Evolutionary conservation across 1,140 invertebrate species (phyloP).

Genomic region (Temnothorax curvispinosus): DNA sequence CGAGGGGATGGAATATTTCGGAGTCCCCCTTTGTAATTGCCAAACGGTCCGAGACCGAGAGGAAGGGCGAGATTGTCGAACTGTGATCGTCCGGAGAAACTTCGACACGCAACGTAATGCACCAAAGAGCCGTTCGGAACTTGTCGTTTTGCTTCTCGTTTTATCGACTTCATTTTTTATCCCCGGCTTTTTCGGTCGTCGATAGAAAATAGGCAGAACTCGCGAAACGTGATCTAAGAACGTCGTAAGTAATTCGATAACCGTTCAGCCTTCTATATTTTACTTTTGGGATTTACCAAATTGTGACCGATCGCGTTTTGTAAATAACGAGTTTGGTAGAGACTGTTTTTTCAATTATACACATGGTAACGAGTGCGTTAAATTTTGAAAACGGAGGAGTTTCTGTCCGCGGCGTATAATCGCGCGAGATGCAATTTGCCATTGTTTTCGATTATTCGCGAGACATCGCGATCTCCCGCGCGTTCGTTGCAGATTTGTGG

Average conservation of each 20-base stretch:
- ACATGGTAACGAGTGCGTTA: not conserved
- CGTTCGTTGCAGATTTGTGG: constrained; percentile 5
- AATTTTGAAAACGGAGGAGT: not conserved
- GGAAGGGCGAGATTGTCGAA: constrained; percentile 26
- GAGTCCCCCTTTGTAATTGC: constrained; percentile 70
- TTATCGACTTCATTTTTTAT: constrained; percentile 12
- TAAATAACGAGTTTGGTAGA: not conserved
- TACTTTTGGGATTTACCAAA: not conserved
- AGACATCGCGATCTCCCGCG: constrained; percentile 54
- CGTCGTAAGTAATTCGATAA: not conserved
- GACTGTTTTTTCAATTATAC: not conserved
- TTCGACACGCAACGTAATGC: constrained; percentile 16
- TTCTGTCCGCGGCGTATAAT: not conserved
- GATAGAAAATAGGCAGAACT: not conserved
- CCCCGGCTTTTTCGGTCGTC: not conserved
- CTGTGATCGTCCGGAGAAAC: constrained; percentile 43
- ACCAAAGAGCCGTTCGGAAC: constrained; percentile 12
- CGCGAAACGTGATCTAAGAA: not conserved
- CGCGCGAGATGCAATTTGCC: not conserved
- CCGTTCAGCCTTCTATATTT: not conserved
- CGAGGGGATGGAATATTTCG: constrained; percentile 51
- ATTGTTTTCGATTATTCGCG: constrained; percentile 31
- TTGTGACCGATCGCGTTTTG: not conserved
- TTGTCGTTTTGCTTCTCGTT: not conserved
- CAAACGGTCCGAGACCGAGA: constrained; percentile 60